Evolutionary conservation across 1,140 invertebrate species (phyloP).

Genomic region (Lanistes nyassanus): DNA sequence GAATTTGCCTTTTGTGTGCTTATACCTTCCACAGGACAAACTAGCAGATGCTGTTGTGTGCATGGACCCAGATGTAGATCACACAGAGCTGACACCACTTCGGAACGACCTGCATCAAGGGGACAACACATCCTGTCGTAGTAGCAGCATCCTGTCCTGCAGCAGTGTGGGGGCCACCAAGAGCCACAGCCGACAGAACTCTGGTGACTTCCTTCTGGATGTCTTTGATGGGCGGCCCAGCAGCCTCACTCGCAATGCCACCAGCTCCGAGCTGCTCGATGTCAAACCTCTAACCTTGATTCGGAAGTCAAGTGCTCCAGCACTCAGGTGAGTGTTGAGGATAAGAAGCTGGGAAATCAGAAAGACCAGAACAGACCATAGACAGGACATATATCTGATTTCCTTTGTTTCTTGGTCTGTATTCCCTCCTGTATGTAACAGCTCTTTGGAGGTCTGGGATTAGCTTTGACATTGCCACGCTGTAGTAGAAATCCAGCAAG

Average conservation of each 20-base stretch:
- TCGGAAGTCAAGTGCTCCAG: slow-evolving; percentile 37
- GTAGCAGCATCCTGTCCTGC: slow-evolving; percentile 38
- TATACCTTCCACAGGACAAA: slow-evolving; percentile 25
- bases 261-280: slow-evolving; percentile 36
- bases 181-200: slow-evolving; percentile 49
- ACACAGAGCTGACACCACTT: slow-evolving; percentile 26
- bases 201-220: slow-evolving; percentile 47
- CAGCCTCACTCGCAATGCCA: slow-evolving; percentile 34
- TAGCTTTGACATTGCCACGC: too few relatives aligned
- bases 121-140: slow-evolving; percentile 19
- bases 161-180: slow-evolving; percentile 38
- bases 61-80: slow-evolving; percentile 27
- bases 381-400: background rate
- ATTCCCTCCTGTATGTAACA: too few relatives aligned
- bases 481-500: too few relatives aligned
- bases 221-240: slow-evolving; percentile 26
- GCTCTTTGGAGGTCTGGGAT: too few relatives aligned
- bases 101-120: background rate
- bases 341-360: too few relatives aligned
- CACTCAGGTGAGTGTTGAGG: slow-evolving; percentile 8
- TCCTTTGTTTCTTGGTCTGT: background rate
- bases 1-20: too few relatives aligned
- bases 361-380: too few relatives aligned
- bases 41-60: slow-evolving; percentile 27
- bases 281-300: slow-evolving; percentile 31